Conservation (phyloP, 2,113 vertebrate species). For the Tragelaphus buxtoni region DNA sequence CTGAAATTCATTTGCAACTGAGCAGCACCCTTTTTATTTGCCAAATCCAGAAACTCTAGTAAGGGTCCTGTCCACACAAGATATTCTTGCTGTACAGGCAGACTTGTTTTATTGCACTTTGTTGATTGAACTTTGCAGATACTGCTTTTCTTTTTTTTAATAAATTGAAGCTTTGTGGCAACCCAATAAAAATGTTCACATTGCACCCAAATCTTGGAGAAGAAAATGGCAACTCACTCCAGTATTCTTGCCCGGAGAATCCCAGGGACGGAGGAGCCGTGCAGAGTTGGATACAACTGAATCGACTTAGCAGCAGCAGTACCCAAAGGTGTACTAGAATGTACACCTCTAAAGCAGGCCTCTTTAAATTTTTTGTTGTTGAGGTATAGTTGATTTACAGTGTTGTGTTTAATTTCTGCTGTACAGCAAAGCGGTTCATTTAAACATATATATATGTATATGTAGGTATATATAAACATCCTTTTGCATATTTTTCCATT, state of each 20-base stretch:
- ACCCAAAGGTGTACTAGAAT: neutral
- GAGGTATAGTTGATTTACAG: too few species aligned
- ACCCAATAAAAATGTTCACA: neutral
- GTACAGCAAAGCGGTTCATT: accelerated
- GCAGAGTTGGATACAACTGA: neutral
- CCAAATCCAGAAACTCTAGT: neutral
- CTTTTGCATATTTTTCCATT: neutral
- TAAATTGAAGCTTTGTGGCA: neutral
- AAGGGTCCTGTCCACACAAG: neutral
- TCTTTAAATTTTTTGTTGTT: neutral
- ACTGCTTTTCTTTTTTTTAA: neutral
- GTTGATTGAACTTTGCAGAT: neutral
- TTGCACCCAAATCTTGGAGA: neutral
- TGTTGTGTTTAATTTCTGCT: neutral
- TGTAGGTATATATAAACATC: neutral
- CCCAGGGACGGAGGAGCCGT: neutral
- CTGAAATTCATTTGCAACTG: neutral
- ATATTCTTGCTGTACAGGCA: neutral
- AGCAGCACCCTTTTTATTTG: neutral
- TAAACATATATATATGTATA: neutral
- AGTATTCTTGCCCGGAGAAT: neutral
- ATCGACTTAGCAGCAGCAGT: neutral
- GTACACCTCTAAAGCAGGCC: neutral
- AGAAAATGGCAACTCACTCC: neutral
- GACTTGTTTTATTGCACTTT: neutral